Evolutionary conservation across 2,113 vertebrate genomes (phyloP).

Genomic region (Grammomys dolichurus): DNA sequence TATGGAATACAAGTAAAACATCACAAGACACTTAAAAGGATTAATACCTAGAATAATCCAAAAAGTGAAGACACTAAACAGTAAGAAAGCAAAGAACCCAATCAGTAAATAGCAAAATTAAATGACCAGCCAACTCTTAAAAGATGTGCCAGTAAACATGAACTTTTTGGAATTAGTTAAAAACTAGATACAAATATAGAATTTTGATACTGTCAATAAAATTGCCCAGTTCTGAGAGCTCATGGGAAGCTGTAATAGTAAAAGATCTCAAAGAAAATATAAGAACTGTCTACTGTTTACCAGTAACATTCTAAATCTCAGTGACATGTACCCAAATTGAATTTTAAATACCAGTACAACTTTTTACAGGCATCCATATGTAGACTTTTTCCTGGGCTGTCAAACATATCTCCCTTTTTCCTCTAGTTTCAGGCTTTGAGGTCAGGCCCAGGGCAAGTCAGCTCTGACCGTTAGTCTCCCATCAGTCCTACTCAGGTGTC

Average conservation of each 20-base stretch:
- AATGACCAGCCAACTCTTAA: neutral
- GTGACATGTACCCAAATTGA: neutral
- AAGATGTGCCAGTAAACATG: neutral
- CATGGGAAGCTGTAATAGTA: neutral
- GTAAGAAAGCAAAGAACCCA: neutral
- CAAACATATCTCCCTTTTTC: conserved; percentile 13
- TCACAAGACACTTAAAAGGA: neutral
- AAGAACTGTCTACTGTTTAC: neutral
- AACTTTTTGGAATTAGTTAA: conserved; percentile 1
- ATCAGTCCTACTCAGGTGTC: conserved; percentile 56
- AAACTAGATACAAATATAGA: conserved; percentile 10
- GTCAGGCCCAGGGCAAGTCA: conserved; percentile 60
- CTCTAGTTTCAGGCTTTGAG: conserved; percentile 60
- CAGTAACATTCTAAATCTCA: neutral
- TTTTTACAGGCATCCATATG: neutral
- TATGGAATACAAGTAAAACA: neutral
- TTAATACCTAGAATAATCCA: neutral
- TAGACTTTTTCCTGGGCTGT: neutral
- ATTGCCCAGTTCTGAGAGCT: neutral
- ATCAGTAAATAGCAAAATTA: neutral
- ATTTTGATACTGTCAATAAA: neutral
- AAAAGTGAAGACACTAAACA: neutral
- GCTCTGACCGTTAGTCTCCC: conserved; percentile 43
- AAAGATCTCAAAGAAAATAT: neutral
- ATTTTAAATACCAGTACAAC: neutral